phyloP scores from a whole-genome alignment of 2,888 invertebrate species.

The Amphipoea oculea region DNA sequence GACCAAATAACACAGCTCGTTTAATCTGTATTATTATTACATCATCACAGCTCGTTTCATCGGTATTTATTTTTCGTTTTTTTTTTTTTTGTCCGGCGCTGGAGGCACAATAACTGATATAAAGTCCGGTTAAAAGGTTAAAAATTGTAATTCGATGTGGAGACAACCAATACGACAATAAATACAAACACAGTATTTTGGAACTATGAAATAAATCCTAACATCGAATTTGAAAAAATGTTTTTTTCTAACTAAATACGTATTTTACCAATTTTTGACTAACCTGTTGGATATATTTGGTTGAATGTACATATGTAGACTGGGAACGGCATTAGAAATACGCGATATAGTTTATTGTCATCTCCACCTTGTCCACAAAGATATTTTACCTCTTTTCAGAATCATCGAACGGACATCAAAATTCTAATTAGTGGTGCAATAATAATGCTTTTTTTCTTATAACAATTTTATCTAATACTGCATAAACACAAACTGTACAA shows the following conservation, averaged over 20 bases:
- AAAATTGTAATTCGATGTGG: neutral
- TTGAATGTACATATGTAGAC: neutral
- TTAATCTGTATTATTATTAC: no score
- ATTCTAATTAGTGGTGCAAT: neutral
- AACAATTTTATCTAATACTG: conserved; percentile 7
- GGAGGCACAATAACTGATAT: no score
- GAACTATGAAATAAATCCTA: no score
- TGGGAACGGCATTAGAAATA: neutral
- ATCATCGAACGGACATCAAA: neutral
- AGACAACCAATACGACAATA: neutral
- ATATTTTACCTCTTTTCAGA: neutral
- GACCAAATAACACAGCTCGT: no score
- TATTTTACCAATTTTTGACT: no score
- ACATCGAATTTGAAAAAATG: no score
- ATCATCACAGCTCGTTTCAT: no score
- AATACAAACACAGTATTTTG: neutral
- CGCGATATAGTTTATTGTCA: neutral
- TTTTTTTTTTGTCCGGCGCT: no score
- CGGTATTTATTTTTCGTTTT: no score
- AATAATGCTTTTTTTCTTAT: conserved; percentile 11
- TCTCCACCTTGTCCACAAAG: neutral
- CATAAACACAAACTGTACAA: neutral
- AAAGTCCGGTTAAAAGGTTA: no score
- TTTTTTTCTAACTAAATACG: no score
- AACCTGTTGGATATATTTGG: neutral